Evolutionary conservation across 2,113 vertebrate genomes (phyloP), one percentile per base, ranked within the genome.

Genomic region (Entomyzon cyanotis): DNA sequence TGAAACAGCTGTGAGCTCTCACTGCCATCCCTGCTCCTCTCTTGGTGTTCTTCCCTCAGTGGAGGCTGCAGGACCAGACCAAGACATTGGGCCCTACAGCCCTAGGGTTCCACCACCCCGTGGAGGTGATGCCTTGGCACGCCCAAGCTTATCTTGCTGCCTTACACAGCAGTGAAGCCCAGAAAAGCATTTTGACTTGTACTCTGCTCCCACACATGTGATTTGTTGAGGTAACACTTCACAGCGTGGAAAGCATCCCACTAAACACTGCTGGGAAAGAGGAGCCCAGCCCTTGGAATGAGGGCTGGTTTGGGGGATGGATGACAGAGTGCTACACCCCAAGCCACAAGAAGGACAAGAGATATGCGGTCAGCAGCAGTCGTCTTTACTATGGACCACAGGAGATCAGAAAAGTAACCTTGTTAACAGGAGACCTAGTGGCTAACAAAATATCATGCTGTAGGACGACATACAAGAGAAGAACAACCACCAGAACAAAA

Each of bases 391-490:
- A 95, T 27, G 89, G 96, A 98, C 93, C 96, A 97, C 95, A 90
- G 88, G 84, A 93, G 86, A 94, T 93, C 92, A 92, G 93, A 82
- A 95, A 96, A 96, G 94, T 64, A 96, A 90, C 94, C 94, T 94
- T 60, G 89, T 82, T 86, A 93, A 97, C 96, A 96, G 91, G 95
- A 97, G 97, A 93, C 93, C 94, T 89, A 94, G 96, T 74, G 93
- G 92, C 91, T 96, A 96, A 97, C 90, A 84, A 94, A 96, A 97
- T 63, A 74, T 96, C 95, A 98, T 98, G 98, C 96, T 97, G 95
- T 84, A 95, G 97, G 96, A 98, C 39, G 11, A 39, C 82, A 1
- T 59, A 98, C 95, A 96, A 97, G 93, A 86, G 94, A 98, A 97
- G 97, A 94, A 95, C 97, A 96, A 96, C 95, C 95, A 97, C 96